These are phyloP conservation scores for Homarus americanus DNA, from an alignment of 1,140 invertebrate species.

Conservation along the genomic window DNA sequence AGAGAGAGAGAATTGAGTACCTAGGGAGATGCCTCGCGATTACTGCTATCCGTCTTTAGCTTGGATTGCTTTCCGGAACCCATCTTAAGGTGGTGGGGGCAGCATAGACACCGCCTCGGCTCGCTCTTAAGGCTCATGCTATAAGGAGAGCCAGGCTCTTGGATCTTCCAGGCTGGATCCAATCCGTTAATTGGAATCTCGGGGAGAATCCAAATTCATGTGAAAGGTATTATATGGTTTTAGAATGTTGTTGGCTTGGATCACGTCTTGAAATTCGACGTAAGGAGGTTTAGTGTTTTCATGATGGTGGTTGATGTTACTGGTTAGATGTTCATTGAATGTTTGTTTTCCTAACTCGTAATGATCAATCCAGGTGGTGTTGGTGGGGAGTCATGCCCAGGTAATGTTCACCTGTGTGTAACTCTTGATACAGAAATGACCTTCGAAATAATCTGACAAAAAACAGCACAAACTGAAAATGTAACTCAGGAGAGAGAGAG, in stretches of 20 bases:
- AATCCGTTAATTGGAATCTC: slow-evolving; percentile 64
- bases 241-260: slow-evolving; percentile 33
- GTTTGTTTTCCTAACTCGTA: no score
- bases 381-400: no score
- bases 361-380: no score
- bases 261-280: slow-evolving; percentile 2
- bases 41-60: slow-evolving; percentile 62
- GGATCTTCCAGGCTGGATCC: slow-evolving; percentile 56
- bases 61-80: slow-evolving; percentile 55
- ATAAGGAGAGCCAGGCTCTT: slow-evolving; percentile 28
- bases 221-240: slow-evolving; percentile 56
- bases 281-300: neutral
- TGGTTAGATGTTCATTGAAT: no score
- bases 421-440: no score
- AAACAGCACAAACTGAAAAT: no score
- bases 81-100: slow-evolving; percentile 54
- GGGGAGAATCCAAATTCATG: slow-evolving; percentile 53
- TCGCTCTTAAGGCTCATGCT: slow-evolving; percentile 33
- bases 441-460: no score
- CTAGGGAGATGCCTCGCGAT: slow-evolving; percentile 45
- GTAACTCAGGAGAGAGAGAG: no score
- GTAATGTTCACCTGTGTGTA: no score
- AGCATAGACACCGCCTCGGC: slow-evolving; percentile 31
- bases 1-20: slow-evolving; percentile 36
- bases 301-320: neutral